Conservation (phyloP, 2,888 invertebrate genomes). For the Amorpha juglandis region DNA sequence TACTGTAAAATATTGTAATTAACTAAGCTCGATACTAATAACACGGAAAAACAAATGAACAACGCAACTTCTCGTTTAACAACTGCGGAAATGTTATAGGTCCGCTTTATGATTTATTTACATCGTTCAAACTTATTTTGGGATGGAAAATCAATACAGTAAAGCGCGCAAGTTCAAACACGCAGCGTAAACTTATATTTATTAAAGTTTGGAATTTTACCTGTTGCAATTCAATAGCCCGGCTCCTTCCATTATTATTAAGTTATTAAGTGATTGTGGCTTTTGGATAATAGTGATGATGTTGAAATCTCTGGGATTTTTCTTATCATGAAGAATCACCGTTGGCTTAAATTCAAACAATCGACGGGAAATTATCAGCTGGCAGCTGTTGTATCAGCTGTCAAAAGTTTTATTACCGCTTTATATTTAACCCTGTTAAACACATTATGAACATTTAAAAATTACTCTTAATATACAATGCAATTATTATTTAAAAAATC, state of each 20-base stretch:
- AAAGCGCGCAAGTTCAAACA: constrained; percentile 80
- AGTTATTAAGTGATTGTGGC: background rate
- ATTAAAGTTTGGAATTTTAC: constrained; percentile 46
- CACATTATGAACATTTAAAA: too few relatives aligned
- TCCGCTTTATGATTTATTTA: constrained; percentile 80
- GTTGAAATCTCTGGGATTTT: background rate
- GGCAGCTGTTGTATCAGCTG: constrained; percentile 12
- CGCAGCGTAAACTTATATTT: constrained; percentile 35
- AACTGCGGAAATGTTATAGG: constrained; percentile 59
- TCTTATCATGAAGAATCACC: constrained; percentile 34
- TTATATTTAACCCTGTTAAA: too few relatives aligned
- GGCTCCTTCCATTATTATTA: constrained; percentile 53
- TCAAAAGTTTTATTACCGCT: background rate
- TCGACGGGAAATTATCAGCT: constrained; percentile 8
- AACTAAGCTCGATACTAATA: constrained; percentile 25
- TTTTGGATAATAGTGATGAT: too few relatives aligned
- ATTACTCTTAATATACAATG: too few relatives aligned
- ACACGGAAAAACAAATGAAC: constrained; percentile 23
- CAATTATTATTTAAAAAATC: background rate
- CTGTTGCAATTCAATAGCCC: constrained; percentile 52
- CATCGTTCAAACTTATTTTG: constrained; percentile 78
- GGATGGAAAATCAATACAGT: constrained; percentile 80
- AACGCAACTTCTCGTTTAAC: constrained; percentile 36
- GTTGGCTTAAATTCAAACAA: constrained; percentile 44
- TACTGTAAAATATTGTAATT: constrained; percentile 45